These are phyloP conservation scores for Cromileptes altivelis DNA, from an alignment of 2,113 vertebrate genomes.

Conservation along the genomic window DNA sequence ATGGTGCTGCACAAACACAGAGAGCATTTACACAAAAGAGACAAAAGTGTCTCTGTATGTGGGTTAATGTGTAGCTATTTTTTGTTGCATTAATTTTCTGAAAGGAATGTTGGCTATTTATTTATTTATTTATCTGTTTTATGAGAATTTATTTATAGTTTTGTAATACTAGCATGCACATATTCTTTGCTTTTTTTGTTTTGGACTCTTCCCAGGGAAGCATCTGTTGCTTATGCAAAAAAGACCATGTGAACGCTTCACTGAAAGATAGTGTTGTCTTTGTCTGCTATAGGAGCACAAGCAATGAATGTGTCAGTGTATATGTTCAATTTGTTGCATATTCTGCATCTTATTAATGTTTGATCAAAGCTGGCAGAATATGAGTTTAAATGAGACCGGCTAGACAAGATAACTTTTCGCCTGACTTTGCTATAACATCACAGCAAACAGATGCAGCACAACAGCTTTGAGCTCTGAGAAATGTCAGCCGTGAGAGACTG, in stretches of 20 bases:
- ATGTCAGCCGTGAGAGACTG: not conserved
- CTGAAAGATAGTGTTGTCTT: not conserved
- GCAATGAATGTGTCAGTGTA: no score
- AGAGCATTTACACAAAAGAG: not conserved
- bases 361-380: not conserved
- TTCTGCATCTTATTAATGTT: not conserved
- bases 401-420: not conserved
- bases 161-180: not conserved
- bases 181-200: not conserved
- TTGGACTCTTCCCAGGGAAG: no score
- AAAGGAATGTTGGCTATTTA: not conserved
- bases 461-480: not conserved
- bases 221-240: not conserved
- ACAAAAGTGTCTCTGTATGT: not conserved
- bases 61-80: not conserved
- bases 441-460: not conserved
- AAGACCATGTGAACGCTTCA: not conserved
- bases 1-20: not conserved
- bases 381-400: not conserved
- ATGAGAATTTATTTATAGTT: not conserved
- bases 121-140: not conserved
- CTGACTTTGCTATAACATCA: not conserved
- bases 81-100: not conserved
- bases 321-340: not conserved
- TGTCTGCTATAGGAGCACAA: no score